Percentiles rank a stretch among this genome's conserved stretches.
phyloP scores from a whole-genome alignment of 2,888 invertebrate genomes.

The Rhorus exstirpatorius region DNA sequence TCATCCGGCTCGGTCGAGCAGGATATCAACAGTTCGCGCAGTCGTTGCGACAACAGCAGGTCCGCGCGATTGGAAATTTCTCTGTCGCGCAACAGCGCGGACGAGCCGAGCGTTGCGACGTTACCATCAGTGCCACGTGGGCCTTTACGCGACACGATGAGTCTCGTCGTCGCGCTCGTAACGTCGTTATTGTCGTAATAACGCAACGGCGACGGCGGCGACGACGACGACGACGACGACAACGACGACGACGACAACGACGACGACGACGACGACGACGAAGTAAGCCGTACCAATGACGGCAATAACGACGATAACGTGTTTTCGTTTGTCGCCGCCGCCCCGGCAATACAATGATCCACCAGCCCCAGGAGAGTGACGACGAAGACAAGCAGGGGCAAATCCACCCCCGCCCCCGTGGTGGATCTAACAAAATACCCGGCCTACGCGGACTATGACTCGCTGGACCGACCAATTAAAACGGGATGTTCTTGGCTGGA shows the following conservation, averaged over 20 bases:
- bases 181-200: conserved; percentile 58
- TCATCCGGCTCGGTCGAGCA: not conserved
- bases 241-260: conserved; percentile 66
- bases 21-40: conserved; percentile 1
- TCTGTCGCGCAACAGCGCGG: conserved; percentile 8
- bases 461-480: conserved; percentile 69
- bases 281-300: conserved; percentile 54
- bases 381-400: conserved; percentile 83
- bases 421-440: conserved; percentile 80
- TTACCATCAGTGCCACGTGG: conserved; percentile 32
- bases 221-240: conserved; percentile 61
- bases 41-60: conserved; percentile 13
- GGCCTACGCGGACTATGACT: conserved; percentile 77
- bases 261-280: conserved; percentile 53
- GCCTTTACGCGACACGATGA: conserved; percentile 11
- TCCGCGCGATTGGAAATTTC: not conserved
- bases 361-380: conserved; percentile 78
- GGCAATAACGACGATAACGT: conserved; percentile 68
- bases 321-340: conserved; percentile 78
- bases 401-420: conserved; percentile 83
- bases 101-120: not conserved
- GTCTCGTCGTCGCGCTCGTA: conserved; percentile 57
- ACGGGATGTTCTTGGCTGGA: not conserved
- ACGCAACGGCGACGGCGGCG: conserved; percentile 67
- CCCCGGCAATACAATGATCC: conserved; percentile 70